These are phyloP conservation scores for Enhydra lutris DNA, from an alignment of 2,113 vertebrate genomes.

Conservation along the genomic window DNA sequence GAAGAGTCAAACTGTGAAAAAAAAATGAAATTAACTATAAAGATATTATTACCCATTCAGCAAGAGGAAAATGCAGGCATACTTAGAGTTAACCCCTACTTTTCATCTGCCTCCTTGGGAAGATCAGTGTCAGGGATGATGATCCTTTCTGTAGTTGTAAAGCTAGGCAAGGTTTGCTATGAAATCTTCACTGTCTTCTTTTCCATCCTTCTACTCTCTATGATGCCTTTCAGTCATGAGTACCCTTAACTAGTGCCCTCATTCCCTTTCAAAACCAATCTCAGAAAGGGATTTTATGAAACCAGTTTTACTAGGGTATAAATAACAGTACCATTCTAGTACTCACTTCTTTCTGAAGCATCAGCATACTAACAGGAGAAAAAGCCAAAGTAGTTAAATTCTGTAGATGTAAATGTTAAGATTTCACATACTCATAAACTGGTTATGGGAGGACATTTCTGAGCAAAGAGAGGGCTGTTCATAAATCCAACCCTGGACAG, in stretches of 20 bases:
- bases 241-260: neutral
- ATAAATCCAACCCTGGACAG: neutral
- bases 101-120: neutral
- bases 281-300: slow-evolving; percentile 8
- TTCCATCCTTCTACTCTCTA: neutral
- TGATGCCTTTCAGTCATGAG: neutral
- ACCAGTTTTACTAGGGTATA: neutral
- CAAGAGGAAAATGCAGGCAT: slow-evolving; percentile 51
- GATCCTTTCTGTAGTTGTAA: neutral
- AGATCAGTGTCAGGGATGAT: neutral
- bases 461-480: neutral
- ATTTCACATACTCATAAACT: neutral
- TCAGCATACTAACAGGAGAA: neutral
- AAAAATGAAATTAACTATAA: slow-evolving; percentile 62
- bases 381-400: neutral
- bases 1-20: slow-evolving; percentile 66
- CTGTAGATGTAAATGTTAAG: neutral
- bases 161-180: neutral
- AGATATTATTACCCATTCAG: slow-evolving; percentile 65
- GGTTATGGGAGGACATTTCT: neutral
- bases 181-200: neutral
- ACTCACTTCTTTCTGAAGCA: neutral
- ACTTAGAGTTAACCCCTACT: slow-evolving; percentile 50
- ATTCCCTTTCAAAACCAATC: neutral
- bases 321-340: neutral